Base-by-base conservation (phyloP, 1,140 invertebrate species). In the Sminthurinus signatus region DNA sequence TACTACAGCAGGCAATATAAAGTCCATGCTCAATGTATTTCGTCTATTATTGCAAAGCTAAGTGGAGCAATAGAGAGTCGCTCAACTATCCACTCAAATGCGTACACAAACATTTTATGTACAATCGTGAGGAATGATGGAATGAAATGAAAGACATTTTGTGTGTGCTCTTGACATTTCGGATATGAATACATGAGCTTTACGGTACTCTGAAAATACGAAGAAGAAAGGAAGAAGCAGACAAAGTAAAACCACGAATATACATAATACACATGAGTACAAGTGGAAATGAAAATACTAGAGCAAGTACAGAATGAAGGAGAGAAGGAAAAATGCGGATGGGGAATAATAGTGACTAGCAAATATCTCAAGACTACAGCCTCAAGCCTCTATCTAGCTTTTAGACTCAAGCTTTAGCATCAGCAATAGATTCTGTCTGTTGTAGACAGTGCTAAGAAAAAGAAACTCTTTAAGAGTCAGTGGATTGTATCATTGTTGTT, bases 61-160 rank as follows among this genome's bases (percentile, higher is more conserved):
- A 62, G 61, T 62, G 61, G 61, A 29, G 52, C 61, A 55, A 62
- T 62, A 55, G 27, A 62, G 51, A 14, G 5, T 43, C 19, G 52
- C 36, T 46, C 43, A 62, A 62, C 55, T 62, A 14, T 8, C 42
- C 19, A 43, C 36, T 46, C 43, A 62, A 62, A 62, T 62, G 52
- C 36, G 14, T 23, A 15, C 50, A 29, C 31, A 62, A 62, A 52
- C 60, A 62, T 62, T 62, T 62, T 54, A 62, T 62, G 60, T 62
- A 39, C 19, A n/a, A 62, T 50, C 31, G 27, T 10, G 19, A 54
- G 50, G n/a, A 52, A 50, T 62, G 60, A 62, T 62, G 36, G 60
- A 62, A 62, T 62, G 50, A 62, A 54, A 52, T 32, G 60, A 52
- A 54, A 54, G 51, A 28, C 48, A 60, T 50, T 44, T 44, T 27